These are phyloP conservation scores for Henicopernis longicauda DNA, from an alignment of 2,113 vertebrate genomes.

Conservation along the genomic window DNA sequence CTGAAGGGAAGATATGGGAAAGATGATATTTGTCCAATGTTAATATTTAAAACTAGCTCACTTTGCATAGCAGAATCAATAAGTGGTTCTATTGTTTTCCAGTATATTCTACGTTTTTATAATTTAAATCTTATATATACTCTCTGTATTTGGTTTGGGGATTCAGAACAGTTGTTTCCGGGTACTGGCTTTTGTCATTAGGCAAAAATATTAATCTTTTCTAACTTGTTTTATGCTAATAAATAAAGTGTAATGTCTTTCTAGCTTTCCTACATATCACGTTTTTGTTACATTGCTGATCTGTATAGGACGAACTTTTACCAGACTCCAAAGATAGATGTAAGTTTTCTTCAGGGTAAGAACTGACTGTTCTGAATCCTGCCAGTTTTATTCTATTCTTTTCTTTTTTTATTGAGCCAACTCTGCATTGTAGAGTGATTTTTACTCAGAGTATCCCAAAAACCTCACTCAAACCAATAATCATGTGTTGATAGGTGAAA, in stretches of 20 bases:
- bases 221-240: not conserved
- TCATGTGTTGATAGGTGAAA: constrained; percentile 79
- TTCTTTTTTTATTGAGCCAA: constrained; percentile 36
- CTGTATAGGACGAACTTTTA: not conserved
- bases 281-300: not conserved
- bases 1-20: not conserved
- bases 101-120: not conserved
- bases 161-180: not conserved
- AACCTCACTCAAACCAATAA: constrained; percentile 73
- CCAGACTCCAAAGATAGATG: not conserved
- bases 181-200: not conserved
- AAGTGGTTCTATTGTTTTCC: not conserved
- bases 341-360: constrained; percentile 36
- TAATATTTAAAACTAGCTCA: not conserved
- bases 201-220: not conserved
- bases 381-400: not conserved
- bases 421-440: constrained; percentile 59
- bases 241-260: not conserved
- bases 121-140: not conserved
- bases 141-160: not conserved
- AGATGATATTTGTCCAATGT: not conserved
- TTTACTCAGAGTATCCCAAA: constrained; percentile 66
- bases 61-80: not conserved
- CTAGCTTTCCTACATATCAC: not conserved
- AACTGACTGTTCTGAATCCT: constrained; percentile 55